Evolutionary conservation across 2,113 vertebrate genomes (phyloP), one percentile per base, ranked within the genome.

Genomic region (Entelurus aequoreus): DNA sequence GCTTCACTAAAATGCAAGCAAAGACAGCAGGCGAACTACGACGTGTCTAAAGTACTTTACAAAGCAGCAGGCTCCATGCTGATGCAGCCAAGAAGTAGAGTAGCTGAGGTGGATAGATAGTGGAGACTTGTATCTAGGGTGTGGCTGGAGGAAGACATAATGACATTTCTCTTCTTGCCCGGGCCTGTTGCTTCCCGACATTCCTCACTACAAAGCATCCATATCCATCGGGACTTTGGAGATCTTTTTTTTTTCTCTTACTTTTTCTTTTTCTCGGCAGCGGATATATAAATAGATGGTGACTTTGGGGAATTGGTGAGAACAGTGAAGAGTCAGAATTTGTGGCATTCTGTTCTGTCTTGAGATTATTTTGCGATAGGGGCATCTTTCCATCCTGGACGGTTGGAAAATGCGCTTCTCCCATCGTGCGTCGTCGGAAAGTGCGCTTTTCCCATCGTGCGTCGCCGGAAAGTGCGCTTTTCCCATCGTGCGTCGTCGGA

Each of bases 161-260:
- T 78, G 57, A 60, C 46, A 74, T 76, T 63, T 68, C 57, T 64
- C 28, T 63, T 28, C 81, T 55, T 85, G 89, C 74, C 77, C 44
- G 54, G 85, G 85, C 90, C 80, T 89, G 90, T 58, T 61, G 7
- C 48, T 57, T 67, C 62, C 59, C 0, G 2, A 80, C 87, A 90
- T 91, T 87, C 83, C 76, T 78, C 15, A 59, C 59, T 55, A 28
- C 48, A 53, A 12, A 60, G 75, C 46, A 55, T 44, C 1, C 3
- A 46, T 15, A 16, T 62, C n/a, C 5, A 14, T 48, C 40, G 35
- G 11, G 7, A 54, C 16, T 13, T 19, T 16, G 38, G 13, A 13
- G 16, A 57, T 6, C 8, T 1, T 52, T 52, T n/a, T 53, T 54
- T 35, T n/a, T 0, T 10, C 9, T 16, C 4, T 16, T 16, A 28